Conservation (phyloP, 2,113 vertebrate genomes). For the Petrocephalus microphthalmus region DNA sequence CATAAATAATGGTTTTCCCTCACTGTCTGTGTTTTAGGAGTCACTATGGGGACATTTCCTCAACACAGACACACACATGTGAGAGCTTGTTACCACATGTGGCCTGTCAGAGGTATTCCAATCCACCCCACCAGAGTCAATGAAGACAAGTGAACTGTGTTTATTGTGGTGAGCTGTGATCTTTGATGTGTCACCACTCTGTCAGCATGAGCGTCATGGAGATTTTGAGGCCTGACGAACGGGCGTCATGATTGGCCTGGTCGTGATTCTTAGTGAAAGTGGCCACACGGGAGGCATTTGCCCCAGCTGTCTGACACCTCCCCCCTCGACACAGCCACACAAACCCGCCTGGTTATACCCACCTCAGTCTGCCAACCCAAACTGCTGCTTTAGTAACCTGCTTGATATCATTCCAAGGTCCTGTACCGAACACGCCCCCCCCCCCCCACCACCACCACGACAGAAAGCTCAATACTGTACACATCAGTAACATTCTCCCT, state of each 20-base stretch:
- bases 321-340: not conserved
- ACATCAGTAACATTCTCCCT: not conserved
- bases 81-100: not conserved
- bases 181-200: conserved; percentile 5
- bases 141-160: not conserved
- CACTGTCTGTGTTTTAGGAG: not conserved
- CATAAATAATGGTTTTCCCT: not conserved
- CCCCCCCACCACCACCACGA: not conserved
- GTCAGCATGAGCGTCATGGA: not conserved
- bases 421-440: not conserved
- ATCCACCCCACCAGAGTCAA: not conserved
- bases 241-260: not conserved
- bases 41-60: not conserved
- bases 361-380: not conserved
- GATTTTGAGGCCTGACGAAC: not conserved
- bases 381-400: not conserved
- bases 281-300: not conserved
- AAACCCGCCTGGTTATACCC: not conserved
- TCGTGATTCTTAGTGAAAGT: not conserved
- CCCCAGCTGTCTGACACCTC: not conserved
- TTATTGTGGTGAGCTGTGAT: not conserved
- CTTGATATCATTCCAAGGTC: not conserved
- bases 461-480: not conserved
- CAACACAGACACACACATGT: conserved; percentile 8
- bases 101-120: not conserved